Percentiles rank a stretch among this genome's conserved stretches.
Evolutionary conservation across 2,888 invertebrate genomes (phyloP).

Genomic region (Chrysomela aeneicollis): DNA sequence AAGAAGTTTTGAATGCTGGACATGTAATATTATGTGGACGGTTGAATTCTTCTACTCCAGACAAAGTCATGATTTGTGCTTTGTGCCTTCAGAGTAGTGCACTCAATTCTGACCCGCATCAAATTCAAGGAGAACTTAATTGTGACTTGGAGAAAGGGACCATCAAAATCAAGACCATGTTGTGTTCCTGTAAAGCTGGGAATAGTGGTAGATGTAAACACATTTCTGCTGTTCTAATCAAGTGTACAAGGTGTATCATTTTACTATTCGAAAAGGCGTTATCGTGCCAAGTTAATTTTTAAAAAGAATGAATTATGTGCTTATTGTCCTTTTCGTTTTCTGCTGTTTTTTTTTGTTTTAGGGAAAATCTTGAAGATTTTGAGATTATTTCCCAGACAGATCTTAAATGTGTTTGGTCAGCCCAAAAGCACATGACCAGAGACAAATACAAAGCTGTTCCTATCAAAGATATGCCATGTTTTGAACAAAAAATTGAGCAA

Average conservation of each 20-base stretch:
- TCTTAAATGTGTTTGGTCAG: conserved; percentile 23
- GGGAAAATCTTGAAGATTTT: conserved; percentile 25
- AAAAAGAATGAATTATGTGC: conserved; percentile 13
- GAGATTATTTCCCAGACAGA: conserved; percentile 28
- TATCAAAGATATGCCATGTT: no score
- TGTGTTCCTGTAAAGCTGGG: conserved; percentile 18
- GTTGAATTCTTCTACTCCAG: not conserved
- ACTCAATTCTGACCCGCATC: conserved; percentile 15
- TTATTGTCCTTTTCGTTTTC: conserved; percentile 20
- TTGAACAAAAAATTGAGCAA: conserved; percentile 20
- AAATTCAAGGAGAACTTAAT: conserved; percentile 12
- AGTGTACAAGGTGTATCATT: conserved; percentile 15
- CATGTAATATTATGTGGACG: conserved; percentile 8
- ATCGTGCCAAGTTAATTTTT: conserved; percentile 20
- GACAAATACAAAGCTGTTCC: conserved; percentile 25
- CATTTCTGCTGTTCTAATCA: conserved; percentile 19
- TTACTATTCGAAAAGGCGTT: conserved; percentile 25
- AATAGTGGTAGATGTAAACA: conserved; percentile 22
- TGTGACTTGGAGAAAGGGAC: not conserved
- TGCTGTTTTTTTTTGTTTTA: conserved; percentile 24
- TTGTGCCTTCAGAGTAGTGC: conserved; percentile 11
- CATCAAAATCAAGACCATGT: conserved; percentile 9
- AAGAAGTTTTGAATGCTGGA: conserved; percentile 21
- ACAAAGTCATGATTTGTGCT: conserved; percentile 2
- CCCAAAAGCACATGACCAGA: conserved; percentile 13